These are phyloP conservation scores for Hypothenemus hampei DNA, from an alignment of 1,140 invertebrate species.

Conservation along the genomic window DNA sequence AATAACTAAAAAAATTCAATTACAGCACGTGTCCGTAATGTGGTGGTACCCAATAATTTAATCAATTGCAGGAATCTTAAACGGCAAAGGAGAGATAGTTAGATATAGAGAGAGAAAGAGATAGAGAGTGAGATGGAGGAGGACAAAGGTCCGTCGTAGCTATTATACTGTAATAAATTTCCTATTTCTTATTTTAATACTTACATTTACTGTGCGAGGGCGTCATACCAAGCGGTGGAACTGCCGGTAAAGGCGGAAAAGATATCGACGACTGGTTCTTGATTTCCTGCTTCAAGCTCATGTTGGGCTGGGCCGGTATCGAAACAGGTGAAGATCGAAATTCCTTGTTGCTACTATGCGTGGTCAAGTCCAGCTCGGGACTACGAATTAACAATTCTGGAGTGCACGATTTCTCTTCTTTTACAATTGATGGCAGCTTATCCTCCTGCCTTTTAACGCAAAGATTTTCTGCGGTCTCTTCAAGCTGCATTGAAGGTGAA, in stretches of 20 bases:
- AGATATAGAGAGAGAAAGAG: too few relatives aligned
- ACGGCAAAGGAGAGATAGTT: too few relatives aligned
- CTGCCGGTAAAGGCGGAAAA: slow-evolving; percentile 62
- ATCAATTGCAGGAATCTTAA: too few relatives aligned
- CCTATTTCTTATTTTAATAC: too few relatives aligned
- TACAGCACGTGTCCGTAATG: too few relatives aligned
- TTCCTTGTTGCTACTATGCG: slow-evolving; percentile 40
- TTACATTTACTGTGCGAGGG: slow-evolving; percentile 69
- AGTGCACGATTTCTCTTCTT: slow-evolving; percentile 33
- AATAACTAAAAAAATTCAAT: too few relatives aligned
- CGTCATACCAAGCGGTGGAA: slow-evolving; percentile 68
- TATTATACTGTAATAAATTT: too few relatives aligned
- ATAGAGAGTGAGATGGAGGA: too few relatives aligned
- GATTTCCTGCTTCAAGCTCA: slow-evolving; percentile 48
- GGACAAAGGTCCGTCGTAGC: too few relatives aligned
- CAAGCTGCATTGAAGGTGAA: slow-evolving; percentile 36
- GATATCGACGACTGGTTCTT: slow-evolving; percentile 56
- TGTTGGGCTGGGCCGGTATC: slow-evolving; percentile 46
- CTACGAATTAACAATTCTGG: slow-evolving; percentile 45
- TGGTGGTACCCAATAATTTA: slow-evolving; percentile 16
- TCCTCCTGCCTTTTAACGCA: slow-evolving; percentile 47
- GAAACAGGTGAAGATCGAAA: slow-evolving; percentile 49
- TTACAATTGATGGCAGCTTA: slow-evolving; percentile 20
- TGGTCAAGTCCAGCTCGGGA: slow-evolving; percentile 48
- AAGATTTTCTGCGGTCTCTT: slow-evolving; percentile 47